These are phyloP conservation scores for Bombus cullumanus DNA, from an alignment of 1,140 invertebrate species.

Conservation along the genomic window DNA sequence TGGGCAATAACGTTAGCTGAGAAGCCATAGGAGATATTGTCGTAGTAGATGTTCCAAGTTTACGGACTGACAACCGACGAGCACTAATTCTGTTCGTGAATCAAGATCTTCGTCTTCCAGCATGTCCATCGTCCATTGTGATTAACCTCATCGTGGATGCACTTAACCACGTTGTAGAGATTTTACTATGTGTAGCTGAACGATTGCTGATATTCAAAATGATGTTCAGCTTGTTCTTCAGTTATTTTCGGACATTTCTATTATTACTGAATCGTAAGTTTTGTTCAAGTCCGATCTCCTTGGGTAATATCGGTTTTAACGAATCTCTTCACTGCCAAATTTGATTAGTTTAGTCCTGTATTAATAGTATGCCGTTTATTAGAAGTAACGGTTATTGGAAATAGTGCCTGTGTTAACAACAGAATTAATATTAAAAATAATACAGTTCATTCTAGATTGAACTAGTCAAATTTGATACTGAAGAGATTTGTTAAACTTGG, in stretches of 20 bases:
- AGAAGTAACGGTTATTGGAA: too few relatives aligned
- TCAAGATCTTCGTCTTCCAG: not conserved
- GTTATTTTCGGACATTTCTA: not conserved
- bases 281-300: too few relatives aligned
- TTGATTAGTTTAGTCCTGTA: too few relatives aligned
- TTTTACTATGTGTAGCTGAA: not conserved
- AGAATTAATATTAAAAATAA: not conserved
- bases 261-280: too few relatives aligned
- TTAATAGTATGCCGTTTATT: too few relatives aligned
- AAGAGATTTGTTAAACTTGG: not conserved
- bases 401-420: not conserved
- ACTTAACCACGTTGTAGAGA: not conserved
- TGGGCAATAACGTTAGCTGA: conserved; percentile 36
- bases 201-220: not conserved
- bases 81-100: not conserved
- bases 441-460: too few relatives aligned
- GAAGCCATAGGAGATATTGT: conserved; percentile 36
- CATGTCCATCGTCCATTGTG: not conserved
- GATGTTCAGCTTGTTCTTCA: not conserved
- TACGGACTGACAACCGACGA: not conserved
- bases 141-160: not conserved
- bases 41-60: conserved; percentile 16
- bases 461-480: not conserved
- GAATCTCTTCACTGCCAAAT: too few relatives aligned
- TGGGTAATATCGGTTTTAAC: too few relatives aligned